phyloP scores from a whole-genome alignment of 2,888 invertebrate species.

The Drosophila helvetica region DNA sequence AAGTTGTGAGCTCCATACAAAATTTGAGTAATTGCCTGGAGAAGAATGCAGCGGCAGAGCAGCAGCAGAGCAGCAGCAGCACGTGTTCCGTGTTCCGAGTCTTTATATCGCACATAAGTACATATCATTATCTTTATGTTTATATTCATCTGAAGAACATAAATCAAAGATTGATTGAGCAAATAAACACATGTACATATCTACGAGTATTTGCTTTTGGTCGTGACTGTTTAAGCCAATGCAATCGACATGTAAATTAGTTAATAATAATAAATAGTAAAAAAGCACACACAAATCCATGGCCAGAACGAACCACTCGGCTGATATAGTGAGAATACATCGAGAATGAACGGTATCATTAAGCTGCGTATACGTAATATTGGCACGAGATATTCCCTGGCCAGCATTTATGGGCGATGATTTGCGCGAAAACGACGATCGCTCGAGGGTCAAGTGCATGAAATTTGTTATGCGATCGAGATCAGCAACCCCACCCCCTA shows the following conservation, averaged over 20 bases:
- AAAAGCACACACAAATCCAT: conserved; percentile 9
- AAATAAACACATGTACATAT: conserved; percentile 3
- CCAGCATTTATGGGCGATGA: no score
- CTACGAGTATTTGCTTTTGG: conserved; percentile 6
- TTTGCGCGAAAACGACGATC: conserved; percentile 36
- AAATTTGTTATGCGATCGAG: no score
- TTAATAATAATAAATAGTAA: no score
- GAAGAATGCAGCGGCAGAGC: conserved; percentile 19
- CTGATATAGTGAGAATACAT: conserved; percentile 23
- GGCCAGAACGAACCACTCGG: conserved; percentile 30
- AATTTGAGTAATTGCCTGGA: conserved; percentile 20
- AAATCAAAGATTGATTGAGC: conserved; percentile 38
- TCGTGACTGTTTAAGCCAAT: conserved; percentile 51
- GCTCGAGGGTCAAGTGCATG: conserved; percentile 46
- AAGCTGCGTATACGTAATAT: conserved; percentile 58
- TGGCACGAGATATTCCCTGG: no score
- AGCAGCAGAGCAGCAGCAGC: conserved; percentile 8
- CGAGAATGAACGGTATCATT: conserved; percentile 49
- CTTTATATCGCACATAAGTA: not conserved
- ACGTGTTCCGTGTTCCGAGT: conserved; percentile 22
- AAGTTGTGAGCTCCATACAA: no score
- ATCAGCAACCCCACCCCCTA: no score
- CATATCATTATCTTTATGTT: not conserved
- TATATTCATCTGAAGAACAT: conserved; percentile 7
- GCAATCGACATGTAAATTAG: conserved; percentile 69